Percentiles rank a stretch among this genome's conserved stretches.
phyloP scores from a whole-genome alignment of 1,140 invertebrate species.

The Pantala flavescens region DNA sequence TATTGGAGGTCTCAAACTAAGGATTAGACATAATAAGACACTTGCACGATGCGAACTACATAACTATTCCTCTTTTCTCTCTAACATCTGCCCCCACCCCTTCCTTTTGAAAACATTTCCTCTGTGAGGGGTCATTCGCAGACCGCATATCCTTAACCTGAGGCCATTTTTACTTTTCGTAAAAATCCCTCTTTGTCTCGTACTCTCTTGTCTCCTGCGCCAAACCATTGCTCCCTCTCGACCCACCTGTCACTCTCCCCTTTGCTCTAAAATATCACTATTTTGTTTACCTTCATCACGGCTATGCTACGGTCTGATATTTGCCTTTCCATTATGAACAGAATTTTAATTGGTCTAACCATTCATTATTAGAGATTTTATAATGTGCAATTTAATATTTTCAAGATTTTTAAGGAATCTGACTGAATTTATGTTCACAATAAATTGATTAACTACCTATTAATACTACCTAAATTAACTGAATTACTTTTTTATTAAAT shows the following conservation, averaged over 20 bases:
- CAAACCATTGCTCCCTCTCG: not conserved
- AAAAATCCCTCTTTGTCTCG: constrained; percentile 10
- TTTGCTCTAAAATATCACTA: not conserved
- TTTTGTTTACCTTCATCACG: not conserved
- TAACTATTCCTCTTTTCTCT: constrained; percentile 2
- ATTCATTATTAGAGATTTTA: no score
- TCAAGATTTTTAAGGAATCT: no score
- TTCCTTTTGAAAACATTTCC: not conserved
- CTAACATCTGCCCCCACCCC: not conserved
- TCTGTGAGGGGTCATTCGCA: not conserved
- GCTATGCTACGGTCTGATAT: no score
- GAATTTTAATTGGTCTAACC: no score
- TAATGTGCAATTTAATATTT: no score
- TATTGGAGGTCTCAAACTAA: not conserved
- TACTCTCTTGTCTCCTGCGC: not conserved
- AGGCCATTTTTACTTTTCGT: not conserved
- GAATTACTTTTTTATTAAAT: no score
- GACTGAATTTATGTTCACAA: no score
- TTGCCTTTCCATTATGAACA: no score
- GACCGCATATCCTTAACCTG: constrained; percentile 4
- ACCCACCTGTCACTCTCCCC: not conserved
- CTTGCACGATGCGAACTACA: not conserved
- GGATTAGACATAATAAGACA: constrained; percentile 3
- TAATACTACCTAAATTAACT: no score
- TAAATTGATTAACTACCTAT: no score